phyloP scores from a whole-genome alignment of 2,888 invertebrate genomes.

The Ophion slaviceki region DNA sequence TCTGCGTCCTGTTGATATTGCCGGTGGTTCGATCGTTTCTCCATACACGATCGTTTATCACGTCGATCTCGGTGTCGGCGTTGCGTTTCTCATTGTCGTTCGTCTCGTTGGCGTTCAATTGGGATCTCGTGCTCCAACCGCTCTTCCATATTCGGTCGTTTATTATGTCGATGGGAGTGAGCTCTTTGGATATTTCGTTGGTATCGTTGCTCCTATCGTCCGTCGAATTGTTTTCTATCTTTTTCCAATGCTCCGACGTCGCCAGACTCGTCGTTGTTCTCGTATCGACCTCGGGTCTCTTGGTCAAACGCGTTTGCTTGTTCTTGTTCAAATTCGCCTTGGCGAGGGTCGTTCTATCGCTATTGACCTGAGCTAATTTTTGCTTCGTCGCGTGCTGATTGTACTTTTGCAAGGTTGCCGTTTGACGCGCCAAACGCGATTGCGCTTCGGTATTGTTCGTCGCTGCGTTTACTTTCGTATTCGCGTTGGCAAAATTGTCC shows the following conservation, averaged over 20 bases:
- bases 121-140: constrained; percentile 75
- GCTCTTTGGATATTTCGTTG: constrained; percentile 66
- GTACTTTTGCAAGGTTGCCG: constrained; percentile 38
- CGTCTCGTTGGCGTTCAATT: constrained; percentile 40
- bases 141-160: constrained; percentile 81
- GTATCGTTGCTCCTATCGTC: constrained; percentile 53
- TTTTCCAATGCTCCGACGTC: constrained; percentile 28
- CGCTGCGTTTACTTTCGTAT: constrained; percentile 29
- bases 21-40: constrained; percentile 68
- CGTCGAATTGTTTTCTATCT: constrained; percentile 11
- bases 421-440: constrained; percentile 36
- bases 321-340: constrained; percentile 60
- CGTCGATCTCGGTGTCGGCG: constrained; percentile 76
- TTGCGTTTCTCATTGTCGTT: constrained; percentile 62
- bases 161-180: constrained; percentile 78
- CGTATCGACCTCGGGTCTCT: constrained; percentile 49
- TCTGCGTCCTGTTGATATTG: constrained; percentile 59
- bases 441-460: constrained; percentile 25
- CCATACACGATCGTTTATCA: constrained; percentile 81
- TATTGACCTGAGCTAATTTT: constrained; percentile 41
- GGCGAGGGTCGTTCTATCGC: constrained; percentile 49
- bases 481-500: constrained; percentile 63
- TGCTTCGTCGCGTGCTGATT: constrained; percentile 42
- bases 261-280: constrained; percentile 4
- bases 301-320: constrained; percentile 59